Evolutionary conservation across 2,113 vertebrate species (phyloP).

Genomic region (Heterotis niloticus): DNA sequence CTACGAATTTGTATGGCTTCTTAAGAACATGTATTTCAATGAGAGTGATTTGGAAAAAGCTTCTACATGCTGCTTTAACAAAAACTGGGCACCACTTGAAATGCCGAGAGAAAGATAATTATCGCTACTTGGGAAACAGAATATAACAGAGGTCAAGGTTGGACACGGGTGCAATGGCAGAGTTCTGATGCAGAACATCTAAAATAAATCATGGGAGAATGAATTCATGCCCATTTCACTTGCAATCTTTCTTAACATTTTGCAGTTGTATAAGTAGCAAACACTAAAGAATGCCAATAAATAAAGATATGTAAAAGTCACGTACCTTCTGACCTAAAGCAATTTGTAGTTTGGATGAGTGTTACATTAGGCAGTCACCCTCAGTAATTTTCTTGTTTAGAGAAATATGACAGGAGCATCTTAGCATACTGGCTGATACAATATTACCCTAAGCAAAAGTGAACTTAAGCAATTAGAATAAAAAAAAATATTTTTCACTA

Average conservation of each 20-base stretch:
- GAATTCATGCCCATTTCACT: background rate
- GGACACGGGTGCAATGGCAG: no score
- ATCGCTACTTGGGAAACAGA: background rate
- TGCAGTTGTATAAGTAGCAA: background rate
- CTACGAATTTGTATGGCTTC: constrained; percentile 2
- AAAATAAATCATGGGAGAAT: background rate
- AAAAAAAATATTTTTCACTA: no score
- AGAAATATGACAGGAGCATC: no score
- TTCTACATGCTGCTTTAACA: background rate
- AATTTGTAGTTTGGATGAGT: no score
- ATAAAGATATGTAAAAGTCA: no score
- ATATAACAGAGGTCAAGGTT: background rate
- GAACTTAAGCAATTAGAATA: no score
- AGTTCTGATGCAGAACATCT: background rate
- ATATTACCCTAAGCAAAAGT: no score
- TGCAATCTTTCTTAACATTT: background rate
- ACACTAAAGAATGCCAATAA: no score
- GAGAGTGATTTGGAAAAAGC: background rate
- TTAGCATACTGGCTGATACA: no score
- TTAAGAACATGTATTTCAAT: background rate
- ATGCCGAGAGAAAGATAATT: constrained; percentile 8
- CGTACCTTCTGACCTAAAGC: no score
- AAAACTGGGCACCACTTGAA: background rate
- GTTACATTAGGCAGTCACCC: no score
- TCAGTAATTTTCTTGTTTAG: no score